A percentile compares a stretch with the other conserved stretches of the same genome.
Conservation (phyloP, 1,140 invertebrate genomes). For the Ceratosolen fusciceps region DNA sequence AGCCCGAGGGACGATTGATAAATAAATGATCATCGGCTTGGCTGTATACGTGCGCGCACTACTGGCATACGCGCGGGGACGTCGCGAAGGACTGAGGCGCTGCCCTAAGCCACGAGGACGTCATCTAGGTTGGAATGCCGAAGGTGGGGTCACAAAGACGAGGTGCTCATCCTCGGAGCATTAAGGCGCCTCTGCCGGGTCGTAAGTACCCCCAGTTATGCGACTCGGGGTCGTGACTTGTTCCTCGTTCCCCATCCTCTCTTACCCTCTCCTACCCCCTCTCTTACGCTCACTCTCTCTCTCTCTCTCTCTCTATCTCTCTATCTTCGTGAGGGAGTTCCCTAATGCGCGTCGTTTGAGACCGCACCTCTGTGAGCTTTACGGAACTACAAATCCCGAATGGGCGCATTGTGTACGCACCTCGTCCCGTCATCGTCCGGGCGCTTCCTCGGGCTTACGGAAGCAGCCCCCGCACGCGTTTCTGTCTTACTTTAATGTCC, state of each 20-base stretch:
- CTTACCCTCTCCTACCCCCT: too few species aligned
- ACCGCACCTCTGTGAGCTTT: not conserved
- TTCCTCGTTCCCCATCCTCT: not conserved
- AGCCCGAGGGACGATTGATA: not conserved
- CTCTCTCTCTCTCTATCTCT: too few species aligned
- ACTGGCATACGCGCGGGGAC: too few species aligned
- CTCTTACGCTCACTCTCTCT: too few species aligned
- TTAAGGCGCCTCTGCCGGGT: not conserved
- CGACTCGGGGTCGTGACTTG: not conserved
- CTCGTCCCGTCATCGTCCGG: not conserved
- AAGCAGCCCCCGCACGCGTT: not conserved
- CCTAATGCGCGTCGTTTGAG: not conserved
- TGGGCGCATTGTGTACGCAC: not conserved
- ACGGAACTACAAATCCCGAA: not conserved
- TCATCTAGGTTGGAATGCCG: too few species aligned
- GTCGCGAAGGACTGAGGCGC: too few species aligned
- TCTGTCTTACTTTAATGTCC: not conserved
- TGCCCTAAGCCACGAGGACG: too few species aligned
- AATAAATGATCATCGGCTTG: not conserved
- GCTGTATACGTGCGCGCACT: too few species aligned
- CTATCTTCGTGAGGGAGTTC: not conserved
- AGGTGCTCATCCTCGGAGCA: not conserved
- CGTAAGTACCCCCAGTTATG: not conserved
- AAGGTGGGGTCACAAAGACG: too few species aligned
- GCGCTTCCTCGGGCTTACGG: not conserved